Evolutionary conservation across 2,113 vertebrate genomes (phyloP).

Genomic region (Myrmophylax atrothorax): DNA sequence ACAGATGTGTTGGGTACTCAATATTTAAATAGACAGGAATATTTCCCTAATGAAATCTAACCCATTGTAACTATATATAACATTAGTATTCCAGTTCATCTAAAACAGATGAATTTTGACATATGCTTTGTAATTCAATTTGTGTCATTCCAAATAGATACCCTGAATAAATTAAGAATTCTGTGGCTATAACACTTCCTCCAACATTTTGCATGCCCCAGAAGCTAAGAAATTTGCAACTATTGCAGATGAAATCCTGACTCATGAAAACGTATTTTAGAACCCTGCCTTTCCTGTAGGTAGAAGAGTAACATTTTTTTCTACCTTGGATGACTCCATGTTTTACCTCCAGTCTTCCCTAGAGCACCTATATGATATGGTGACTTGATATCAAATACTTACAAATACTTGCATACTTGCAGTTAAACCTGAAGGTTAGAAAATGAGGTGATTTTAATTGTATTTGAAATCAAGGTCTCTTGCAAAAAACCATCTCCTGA

Average conservation of each 20-base stretch:
- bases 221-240: background rate
- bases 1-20: constrained; percentile 26
- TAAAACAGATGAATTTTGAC: background rate
- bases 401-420: background rate
- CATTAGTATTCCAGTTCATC: background rate
- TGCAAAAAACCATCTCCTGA: background rate
- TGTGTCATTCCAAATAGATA: background rate
- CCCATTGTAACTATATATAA: background rate
- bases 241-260: background rate
- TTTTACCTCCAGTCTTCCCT: background rate
- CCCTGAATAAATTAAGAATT: background rate
- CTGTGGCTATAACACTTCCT: background rate
- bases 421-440: background rate
- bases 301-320: background rate
- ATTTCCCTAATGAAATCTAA: constrained; percentile 20
- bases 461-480: background rate
- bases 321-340: background rate
- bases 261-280: rapidly evolving
- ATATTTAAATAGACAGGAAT: constrained; percentile 19
- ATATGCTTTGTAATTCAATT: background rate
- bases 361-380: background rate
- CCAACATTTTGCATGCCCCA: background rate
- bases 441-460: background rate
- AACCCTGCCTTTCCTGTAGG: background rate
- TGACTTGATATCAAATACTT: background rate